Percentiles rank a stretch among this genome's conserved stretches.
Conservation (phyloP, 2,888 invertebrate species). For the Lasius fuliginosus region DNA sequence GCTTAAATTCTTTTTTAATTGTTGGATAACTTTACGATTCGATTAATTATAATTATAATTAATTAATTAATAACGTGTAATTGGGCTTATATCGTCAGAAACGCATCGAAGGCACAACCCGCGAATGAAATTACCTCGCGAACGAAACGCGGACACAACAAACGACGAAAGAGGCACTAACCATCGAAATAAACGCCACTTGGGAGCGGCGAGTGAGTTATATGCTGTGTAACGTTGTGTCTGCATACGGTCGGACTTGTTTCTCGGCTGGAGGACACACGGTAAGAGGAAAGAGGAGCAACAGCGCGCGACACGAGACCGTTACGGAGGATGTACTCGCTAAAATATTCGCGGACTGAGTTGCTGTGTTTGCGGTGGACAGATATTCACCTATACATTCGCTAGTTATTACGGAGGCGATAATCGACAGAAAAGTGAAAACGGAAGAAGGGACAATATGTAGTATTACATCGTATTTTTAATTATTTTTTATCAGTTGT, state of each 20-base stretch:
- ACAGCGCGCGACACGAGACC: slow-evolving; percentile 45
- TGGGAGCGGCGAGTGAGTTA: slow-evolving; percentile 43
- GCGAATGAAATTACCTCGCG: slow-evolving; percentile 18
- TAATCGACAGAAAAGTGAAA: slow-evolving; percentile 15
- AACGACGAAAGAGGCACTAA: slow-evolving; percentile 54
- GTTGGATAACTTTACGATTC: neutral
- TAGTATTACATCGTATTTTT: slow-evolving; percentile 55
- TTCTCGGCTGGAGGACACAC: slow-evolving; percentile 32
- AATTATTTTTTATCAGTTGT: slow-evolving; percentile 76
- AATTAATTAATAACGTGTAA: neutral
- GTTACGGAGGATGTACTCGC: slow-evolving; percentile 34
- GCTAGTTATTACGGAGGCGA: neutral
- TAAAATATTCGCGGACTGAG: slow-evolving; percentile 57
- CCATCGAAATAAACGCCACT: slow-evolving; percentile 54
- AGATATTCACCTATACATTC: slow-evolving; percentile 23
- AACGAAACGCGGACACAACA: slow-evolving; percentile 42
- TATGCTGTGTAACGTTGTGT: slow-evolving; percentile 30
- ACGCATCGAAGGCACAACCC: slow-evolving; percentile 11
- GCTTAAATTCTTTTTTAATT: neutral
- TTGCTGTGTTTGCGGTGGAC: slow-evolving; percentile 26
- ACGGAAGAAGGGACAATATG: slow-evolving; percentile 34
- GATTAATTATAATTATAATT: neutral
- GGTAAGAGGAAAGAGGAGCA: slow-evolving; percentile 30
- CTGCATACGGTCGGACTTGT: slow-evolving; percentile 52
- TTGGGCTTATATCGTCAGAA: neutral